Conservation (phyloP, 37 sponge, comb jelly and placozoan genomes). For the Aphrocallistes beatrix region DNA sequence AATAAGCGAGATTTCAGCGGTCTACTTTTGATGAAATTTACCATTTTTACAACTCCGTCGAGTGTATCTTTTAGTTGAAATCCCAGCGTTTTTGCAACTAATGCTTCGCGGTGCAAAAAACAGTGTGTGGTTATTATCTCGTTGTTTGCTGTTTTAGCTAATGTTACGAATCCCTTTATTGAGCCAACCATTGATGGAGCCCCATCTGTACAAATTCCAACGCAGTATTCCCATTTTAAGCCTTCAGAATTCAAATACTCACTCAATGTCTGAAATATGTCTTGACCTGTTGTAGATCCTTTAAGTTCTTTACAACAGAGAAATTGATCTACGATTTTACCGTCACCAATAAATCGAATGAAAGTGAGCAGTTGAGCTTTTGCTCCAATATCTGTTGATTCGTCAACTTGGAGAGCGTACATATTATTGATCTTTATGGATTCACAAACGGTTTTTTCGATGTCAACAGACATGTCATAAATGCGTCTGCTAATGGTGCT, state of each 20-base stretch:
- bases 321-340: background rate
- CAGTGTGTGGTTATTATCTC: background rate
- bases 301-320: background rate
- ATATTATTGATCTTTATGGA: background rate
- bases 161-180: constrained; percentile 7
- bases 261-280: background rate
- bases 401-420: background rate
- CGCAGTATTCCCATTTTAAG: background rate
- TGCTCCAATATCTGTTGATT: constrained; percentile 1
- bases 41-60: background rate
- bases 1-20: background rate
- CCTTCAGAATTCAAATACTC: background rate
- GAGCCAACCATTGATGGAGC: constrained; percentile 15
- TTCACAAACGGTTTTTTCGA: constrained; percentile 8
- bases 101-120: constrained; percentile 13
- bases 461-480: constrained; percentile 5
- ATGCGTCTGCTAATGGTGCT: constrained; percentile 17
- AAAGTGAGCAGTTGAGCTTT: constrained; percentile 6
- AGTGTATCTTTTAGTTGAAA: constrained; percentile 8
- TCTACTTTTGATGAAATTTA: background rate
- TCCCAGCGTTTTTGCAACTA: background rate
- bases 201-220: background rate
- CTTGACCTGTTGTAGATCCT: background rate
- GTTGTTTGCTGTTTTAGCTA: background rate
- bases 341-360: background rate